Base-by-base conservation (phyloP, 2,113 vertebrate species). In the Turdus rufiventris region DNA sequence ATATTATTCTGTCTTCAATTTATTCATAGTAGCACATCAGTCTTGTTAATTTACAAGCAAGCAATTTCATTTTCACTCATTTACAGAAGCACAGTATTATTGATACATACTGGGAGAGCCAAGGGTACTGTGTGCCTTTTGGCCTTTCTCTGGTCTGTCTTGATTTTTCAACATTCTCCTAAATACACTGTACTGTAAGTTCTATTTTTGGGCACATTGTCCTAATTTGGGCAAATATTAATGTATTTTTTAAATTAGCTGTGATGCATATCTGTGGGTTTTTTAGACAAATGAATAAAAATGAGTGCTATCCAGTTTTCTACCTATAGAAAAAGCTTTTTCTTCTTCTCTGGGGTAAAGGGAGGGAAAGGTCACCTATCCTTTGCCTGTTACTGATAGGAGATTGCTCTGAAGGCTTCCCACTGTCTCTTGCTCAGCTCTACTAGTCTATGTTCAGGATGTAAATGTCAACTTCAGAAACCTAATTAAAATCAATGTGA, bases 11-110 rank as follows among this genome's bases (percentile, higher is more conserved):
- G 50, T 18, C 71, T 82, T 76, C 78, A 54, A 0, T 89, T 94
- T 95, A 88, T 78, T 91, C 66, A 33, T 57, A 89, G 81, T 60
- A 88, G 54, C 45, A 88, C 88, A 79, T 91, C 48, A 82, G n/a
- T 54, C 76, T 63, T 79, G n/a, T 65, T 96, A 91, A 91, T 93
- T 91, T 94, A 88, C 78, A 66, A 88, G 88, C 74, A 89, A 75
- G 71, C 71, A 73, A 3, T 91, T 51, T 93, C 5, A 68, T 88
- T 94, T 94, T 63, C n/a, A n/a, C 48, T 94, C 48, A 29, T 72
- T 85, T 94, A 14, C 74, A 65, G 88, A 63, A 93, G 73, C 29
- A 5, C 28, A 51, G 18, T 60, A 6, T 50, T 91, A 48, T 2
- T 78, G 73, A 34, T 58, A 7, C 6, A 6, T 24, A 14, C 28